These are phyloP conservation scores for Saturnia japonica DNA, from an alignment of 2,888 invertebrate genomes.

Conservation along the genomic window DNA sequence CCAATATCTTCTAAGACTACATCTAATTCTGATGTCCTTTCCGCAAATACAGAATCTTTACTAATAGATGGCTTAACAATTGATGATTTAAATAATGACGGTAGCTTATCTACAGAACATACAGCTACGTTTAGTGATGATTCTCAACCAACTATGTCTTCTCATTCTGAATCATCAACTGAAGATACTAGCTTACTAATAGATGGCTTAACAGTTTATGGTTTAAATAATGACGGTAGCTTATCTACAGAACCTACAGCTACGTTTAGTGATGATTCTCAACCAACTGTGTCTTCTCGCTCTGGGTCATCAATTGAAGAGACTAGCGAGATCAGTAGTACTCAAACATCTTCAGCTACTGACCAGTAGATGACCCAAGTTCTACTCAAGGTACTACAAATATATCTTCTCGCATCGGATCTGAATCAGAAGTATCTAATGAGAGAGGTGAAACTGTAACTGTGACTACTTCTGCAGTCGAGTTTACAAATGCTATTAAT, in stretches of 20 bases:
- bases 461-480: conserved; percentile 13
- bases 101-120: conserved; percentile 5
- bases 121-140: neutral
- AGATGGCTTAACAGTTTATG: too few relatives aligned
- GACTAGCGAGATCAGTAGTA: conserved; percentile 14
- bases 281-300: conserved; percentile 23
- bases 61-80: neutral
- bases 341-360: conserved; percentile 19
- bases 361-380: neutral
- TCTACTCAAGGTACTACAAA: neutral
- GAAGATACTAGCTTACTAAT: conserved; percentile 13
- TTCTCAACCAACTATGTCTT: conserved; percentile 19
- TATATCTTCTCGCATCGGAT: conserved; percentile 10
- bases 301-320: conserved; percentile 25
- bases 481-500: conserved; percentile 17
- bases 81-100: neutral
- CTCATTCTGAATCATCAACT: conserved; percentile 27
- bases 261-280: neutral
- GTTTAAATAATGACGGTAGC: conserved; percentile 1
- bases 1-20: conserved; percentile 42
- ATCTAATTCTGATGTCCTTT: conserved; percentile 13
- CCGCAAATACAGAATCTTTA: neutral
- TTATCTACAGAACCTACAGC: conserved; percentile 6
- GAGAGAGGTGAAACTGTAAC: conserved; percentile 18
- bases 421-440: conserved; percentile 19